Percentiles rank a stretch among this genome's conserved stretches.
Evolutionary conservation across 2,888 invertebrate genomes (phyloP).

Genomic region (Abrostola tripartita): DNA sequence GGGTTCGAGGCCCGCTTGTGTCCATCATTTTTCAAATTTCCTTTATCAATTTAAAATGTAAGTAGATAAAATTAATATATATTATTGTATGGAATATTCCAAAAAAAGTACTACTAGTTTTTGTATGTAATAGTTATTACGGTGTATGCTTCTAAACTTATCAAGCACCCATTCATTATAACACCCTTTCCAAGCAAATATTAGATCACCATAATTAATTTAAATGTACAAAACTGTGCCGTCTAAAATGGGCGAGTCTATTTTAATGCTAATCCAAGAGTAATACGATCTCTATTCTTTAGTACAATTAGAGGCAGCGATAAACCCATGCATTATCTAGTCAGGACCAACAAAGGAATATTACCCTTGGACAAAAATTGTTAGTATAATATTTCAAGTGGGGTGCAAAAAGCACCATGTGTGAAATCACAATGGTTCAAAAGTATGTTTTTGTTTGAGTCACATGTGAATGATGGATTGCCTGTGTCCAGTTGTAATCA

Average conservation of each 20-base stretch:
- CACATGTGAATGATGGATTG: conserved; percentile 76
- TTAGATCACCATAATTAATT: conserved; percentile 81
- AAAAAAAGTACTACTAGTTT: not conserved
- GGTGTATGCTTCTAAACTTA: conserved; percentile 20
- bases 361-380: conserved; percentile 83
- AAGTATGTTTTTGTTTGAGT: conserved; percentile 72
- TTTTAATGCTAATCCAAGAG: conserved; percentile 83
- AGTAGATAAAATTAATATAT: not conserved
- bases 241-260: conserved; percentile 60
- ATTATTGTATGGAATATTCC: not conserved
- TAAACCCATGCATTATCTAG: conserved; percentile 88
- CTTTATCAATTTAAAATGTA: no score
- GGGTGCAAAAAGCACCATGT: conserved; percentile 83
- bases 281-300: conserved; percentile 85
- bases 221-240: conserved; percentile 73
- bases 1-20: no score
- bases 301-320: conserved; percentile 82
- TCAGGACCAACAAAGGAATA: conserved; percentile 80
- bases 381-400: conserved; percentile 86
- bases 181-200: conserved; percentile 53
- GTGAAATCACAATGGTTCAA: conserved; percentile 80
- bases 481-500: conserved; percentile 40
- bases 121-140: not conserved
- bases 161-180: conserved; percentile 44
- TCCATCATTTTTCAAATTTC: no score